phyloP scores from a whole-genome alignment of 2,888 invertebrate genomes.

The Calliphora vomitoria region DNA sequence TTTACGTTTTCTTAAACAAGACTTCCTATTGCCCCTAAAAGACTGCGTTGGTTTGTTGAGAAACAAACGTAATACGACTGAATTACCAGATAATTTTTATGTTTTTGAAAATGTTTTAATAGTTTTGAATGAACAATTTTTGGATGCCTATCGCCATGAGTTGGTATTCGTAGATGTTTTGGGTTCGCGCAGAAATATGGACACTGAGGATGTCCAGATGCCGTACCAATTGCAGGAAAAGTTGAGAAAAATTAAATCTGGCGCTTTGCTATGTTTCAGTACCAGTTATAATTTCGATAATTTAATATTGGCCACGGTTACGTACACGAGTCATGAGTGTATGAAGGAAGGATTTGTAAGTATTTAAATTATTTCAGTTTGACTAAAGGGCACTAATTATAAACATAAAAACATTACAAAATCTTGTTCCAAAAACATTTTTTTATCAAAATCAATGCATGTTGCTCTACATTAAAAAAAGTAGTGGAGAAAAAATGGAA shows the following conservation, averaged over 20 bases:
- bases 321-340: slow-evolving; percentile 86
- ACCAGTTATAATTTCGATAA: slow-evolving; percentile 88
- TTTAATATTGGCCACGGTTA: slow-evolving; percentile 89
- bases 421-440: too few species aligned
- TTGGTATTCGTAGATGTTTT: slow-evolving; percentile 79
- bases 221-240: slow-evolving; percentile 37
- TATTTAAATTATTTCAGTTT: slow-evolving; percentile 64
- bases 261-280: slow-evolving; percentile 90
- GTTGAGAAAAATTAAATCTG: slow-evolving; percentile 82
- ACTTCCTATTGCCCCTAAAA: slow-evolving; percentile 90
- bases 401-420: too few species aligned
- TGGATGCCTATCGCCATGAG: slow-evolving; percentile 77
- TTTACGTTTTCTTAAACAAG: slow-evolving; percentile 91
- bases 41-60: slow-evolving; percentile 82
- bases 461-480: too few species aligned
- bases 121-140: slow-evolving; percentile 78
- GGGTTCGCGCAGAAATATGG: slow-evolving; percentile 57
- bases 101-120: slow-evolving; percentile 79
- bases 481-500: too few species aligned
- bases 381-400: too few species aligned
- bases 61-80: slow-evolving; percentile 46
- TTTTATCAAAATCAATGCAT: too few species aligned
- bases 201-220: slow-evolving; percentile 44
- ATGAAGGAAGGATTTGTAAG: slow-evolving; percentile 87
- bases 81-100: slow-evolving; percentile 60